phyloP scores from a whole-genome alignment of 1,140 invertebrate species.

The Drosophila repletoides region DNA sequence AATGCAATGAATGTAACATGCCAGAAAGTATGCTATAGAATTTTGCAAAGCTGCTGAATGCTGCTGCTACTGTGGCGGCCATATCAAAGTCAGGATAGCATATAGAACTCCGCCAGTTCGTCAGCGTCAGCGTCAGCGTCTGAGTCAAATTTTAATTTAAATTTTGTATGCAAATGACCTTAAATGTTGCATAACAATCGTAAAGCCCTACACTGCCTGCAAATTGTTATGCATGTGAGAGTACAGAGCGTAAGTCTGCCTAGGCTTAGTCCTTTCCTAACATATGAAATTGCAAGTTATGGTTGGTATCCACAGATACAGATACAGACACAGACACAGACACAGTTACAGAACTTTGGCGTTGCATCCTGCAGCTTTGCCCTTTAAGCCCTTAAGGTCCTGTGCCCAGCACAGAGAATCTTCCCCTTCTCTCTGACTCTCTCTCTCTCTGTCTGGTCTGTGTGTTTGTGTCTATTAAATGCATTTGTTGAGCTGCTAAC shows the following conservation, averaged over 20 bases:
- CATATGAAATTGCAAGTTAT: conserved; percentile 70
- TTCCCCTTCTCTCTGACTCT: neutral
- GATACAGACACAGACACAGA: conserved; percentile 8
- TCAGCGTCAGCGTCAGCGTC: conserved; percentile 17
- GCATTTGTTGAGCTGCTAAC: conserved; percentile 42
- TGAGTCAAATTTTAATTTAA: conserved; percentile 71
- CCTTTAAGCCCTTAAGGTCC: conserved; percentile 57
- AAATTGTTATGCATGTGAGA: conserved; percentile 64
- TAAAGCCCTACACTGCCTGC: conserved; percentile 37
- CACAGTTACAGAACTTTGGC: conserved; percentile 54
- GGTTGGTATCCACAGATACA: conserved; percentile 36
- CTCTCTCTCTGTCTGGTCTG: neutral
- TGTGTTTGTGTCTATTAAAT: conserved; percentile 24
- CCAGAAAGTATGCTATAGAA: conserved; percentile 31
- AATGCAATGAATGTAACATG: neutral
- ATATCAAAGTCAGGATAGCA: conserved; percentile 28
- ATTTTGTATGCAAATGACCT: conserved; percentile 71
- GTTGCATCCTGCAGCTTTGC: conserved; percentile 46
- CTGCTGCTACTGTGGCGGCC: conserved; percentile 1
- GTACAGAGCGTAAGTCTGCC: neutral
- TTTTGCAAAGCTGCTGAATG: neutral
- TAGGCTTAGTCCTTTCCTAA: conserved; percentile 46
- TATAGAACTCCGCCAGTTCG: neutral
- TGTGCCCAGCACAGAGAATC: neutral
- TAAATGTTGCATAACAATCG: conserved; percentile 71